Evolutionary conservation across 2,797 vertebrate genomes (phyloP).

Genomic region (Alosa sapidissima): DNA sequence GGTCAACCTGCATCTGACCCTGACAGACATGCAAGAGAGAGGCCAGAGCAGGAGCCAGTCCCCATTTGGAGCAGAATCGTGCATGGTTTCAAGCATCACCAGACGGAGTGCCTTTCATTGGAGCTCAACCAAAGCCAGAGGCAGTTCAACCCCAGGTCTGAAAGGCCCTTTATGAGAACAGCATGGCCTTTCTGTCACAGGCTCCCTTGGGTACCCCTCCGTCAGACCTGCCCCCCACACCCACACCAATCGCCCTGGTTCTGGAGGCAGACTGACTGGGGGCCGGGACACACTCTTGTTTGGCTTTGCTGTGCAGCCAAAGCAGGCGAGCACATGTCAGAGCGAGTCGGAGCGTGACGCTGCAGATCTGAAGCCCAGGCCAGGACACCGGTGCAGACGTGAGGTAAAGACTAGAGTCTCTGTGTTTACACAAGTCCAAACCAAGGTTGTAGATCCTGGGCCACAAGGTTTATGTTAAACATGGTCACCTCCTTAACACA

Average conservation of each 20-base stretch:
- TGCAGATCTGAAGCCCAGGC: slow-evolving; percentile 61
- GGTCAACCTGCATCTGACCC: slow-evolving; percentile 58
- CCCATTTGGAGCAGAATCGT: slow-evolving; percentile 22
- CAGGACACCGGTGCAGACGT: slow-evolving; percentile 48
- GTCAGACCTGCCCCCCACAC: slow-evolving; percentile 32
- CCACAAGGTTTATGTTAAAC: slow-evolving; percentile 22
- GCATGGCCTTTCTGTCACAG: slow-evolving; percentile 41
- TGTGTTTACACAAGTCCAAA: slow-evolving; percentile 12
- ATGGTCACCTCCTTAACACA: slow-evolving; percentile 50
- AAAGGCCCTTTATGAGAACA: slow-evolving; percentile 38
- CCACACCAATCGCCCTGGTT: background rate
- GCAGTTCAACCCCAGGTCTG: background rate
- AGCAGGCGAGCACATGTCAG: slow-evolving; percentile 64
- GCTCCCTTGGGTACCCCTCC: slow-evolving; percentile 33
- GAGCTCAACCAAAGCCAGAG: slow-evolving; percentile 21
- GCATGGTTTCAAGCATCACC: background rate
- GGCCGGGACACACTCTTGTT: slow-evolving; percentile 60
- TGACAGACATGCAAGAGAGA: slow-evolving; percentile 6
- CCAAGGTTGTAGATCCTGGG: background rate
- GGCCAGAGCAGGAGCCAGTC: slow-evolving; percentile 15
- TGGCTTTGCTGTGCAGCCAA: slow-evolving; percentile 65
- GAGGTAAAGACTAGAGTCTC: slow-evolving; percentile 33
- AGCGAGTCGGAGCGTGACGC: slow-evolving; percentile 65
- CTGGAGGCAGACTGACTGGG: slow-evolving; percentile 22
- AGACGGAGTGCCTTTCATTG: background rate